Percentiles rank a stretch among this genome's conserved stretches.
These are phyloP conservation scores for Balanococcus diminutus DNA, from an alignment of 2,888 invertebrate species.

Conservation along the genomic window DNA sequence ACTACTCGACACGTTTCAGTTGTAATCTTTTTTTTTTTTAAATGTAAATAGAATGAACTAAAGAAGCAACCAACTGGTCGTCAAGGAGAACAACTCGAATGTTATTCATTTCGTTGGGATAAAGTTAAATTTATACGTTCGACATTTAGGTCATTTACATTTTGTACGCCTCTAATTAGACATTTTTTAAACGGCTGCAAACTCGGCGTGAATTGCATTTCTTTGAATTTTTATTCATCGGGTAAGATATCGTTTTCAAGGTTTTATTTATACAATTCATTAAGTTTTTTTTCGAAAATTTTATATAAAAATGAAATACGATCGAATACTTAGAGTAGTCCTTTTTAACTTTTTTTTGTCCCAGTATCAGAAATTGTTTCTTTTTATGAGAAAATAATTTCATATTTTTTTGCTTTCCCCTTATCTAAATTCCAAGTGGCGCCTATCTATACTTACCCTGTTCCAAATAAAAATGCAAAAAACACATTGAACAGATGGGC, in stretches of 20 bases:
- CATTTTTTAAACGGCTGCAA: not conserved
- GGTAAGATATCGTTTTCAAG: not conserved
- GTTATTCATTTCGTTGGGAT: constrained; percentile 18
- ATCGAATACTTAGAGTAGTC: too few relatives aligned
- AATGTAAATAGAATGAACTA: constrained; percentile 12
- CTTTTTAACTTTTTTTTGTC: too few relatives aligned
- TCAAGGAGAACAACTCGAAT: constrained; percentile 30
- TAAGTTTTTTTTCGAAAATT: not conserved
- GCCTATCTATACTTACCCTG: too few relatives aligned
- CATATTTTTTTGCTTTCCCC: too few relatives aligned
- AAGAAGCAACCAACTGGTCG: constrained; percentile 23
- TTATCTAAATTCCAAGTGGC: too few relatives aligned
- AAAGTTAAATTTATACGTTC: constrained; percentile 10
- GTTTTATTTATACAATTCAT: too few relatives aligned
- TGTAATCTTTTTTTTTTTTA: not conserved
- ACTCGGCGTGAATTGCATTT: not conserved
- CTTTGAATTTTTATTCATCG: not conserved
- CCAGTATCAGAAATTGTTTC: too few relatives aligned
- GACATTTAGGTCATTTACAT: constrained; percentile 41
- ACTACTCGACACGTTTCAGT: not conserved
- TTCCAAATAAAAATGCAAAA: too few relatives aligned
- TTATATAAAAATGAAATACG: too few relatives aligned
- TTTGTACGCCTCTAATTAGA: constrained; percentile 10
- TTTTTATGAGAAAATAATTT: too few relatives aligned
- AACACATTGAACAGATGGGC: too few relatives aligned